A percentile compares a stretch with the other conserved stretches of the same genome.
Conservation (phyloP, 1,140 invertebrate genomes). For the Holotrichia oblita region DNA sequence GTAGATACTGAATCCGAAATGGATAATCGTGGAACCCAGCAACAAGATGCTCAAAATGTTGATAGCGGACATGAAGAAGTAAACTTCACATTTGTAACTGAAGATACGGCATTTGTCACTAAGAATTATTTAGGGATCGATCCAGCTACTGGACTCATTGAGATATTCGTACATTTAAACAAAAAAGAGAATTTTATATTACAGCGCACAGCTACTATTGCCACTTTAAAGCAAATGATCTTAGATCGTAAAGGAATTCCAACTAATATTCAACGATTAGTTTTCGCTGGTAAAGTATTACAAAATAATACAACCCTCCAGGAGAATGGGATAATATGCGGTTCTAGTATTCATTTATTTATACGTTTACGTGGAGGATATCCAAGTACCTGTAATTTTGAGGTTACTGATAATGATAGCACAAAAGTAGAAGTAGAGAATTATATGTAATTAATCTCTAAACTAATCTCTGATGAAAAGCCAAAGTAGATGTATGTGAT, state of each 20-base stretch:
- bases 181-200: conserved; percentile 19
- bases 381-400: not conserved
- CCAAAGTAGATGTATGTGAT: conserved; percentile 5
- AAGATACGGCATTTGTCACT: conserved; percentile 3
- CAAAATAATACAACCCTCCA: conserved; percentile 13
- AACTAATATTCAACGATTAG: not conserved
- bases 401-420: not conserved
- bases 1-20: not conserved
- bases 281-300: conserved; percentile 9
- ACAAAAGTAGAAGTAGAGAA: not conserved
- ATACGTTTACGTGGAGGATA: conserved; percentile 21
- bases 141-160: conserved; percentile 5
- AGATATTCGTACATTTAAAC: conserved; percentile 24
- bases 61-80: not conserved
- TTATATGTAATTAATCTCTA: not conserved
- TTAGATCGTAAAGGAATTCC: not conserved
- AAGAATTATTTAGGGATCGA: conserved; percentile 21
- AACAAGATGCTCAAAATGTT: not conserved
- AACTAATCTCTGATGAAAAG: not conserved
- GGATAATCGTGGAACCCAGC: not conserved
- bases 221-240: conserved; percentile 7
- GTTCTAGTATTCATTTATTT: conserved; percentile 15
- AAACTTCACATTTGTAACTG: not conserved
- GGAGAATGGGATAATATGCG: not conserved
- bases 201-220: conserved; percentile 12